Conservation (phyloP, 1,140 invertebrate genomes). For the Drosophila grimshawi region DNA sequence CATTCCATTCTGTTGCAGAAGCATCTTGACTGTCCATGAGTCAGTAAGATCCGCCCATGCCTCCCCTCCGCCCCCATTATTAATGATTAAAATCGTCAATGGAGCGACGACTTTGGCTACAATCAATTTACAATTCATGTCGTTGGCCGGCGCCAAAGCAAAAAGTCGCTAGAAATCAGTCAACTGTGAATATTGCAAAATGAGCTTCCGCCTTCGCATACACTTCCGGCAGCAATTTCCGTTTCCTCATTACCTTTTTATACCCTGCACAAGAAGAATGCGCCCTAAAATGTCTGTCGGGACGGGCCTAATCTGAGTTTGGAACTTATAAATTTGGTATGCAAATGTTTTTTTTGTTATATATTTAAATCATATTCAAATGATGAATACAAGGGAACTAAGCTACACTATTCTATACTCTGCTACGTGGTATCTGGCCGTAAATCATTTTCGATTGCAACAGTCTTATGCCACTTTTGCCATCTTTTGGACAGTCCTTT, state of each 20-base stretch:
- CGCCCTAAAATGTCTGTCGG: too few species aligned
- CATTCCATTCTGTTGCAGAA: constrained; percentile 11
- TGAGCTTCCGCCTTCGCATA: constrained; percentile 77
- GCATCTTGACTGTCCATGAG: constrained; percentile 37
- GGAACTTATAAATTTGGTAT: too few species aligned
- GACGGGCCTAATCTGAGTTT: neutral
- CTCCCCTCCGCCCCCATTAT: constrained; percentile 35
- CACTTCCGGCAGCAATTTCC: constrained; percentile 83
- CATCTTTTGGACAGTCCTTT: constrained; percentile 8
- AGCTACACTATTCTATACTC: neutral
- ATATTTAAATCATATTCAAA: too few species aligned
- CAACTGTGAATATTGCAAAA: constrained; percentile 82
- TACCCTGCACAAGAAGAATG: constrained; percentile 19
- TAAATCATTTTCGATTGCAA: neutral
- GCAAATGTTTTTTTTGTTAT: too few species aligned
- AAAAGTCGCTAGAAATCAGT: constrained; percentile 77
- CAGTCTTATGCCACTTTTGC: constrained; percentile 6
- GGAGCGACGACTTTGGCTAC: constrained; percentile 63
- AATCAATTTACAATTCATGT: constrained; percentile 80
- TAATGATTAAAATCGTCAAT: constrained; percentile 73
- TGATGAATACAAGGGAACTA: neutral
- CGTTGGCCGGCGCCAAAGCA: constrained; percentile 34
- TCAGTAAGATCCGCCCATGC: neutral
- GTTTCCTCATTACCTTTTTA: constrained; percentile 79
- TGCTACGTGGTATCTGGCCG: neutral